phyloP scores from a whole-genome alignment of 2,888 invertebrate species.

The Drosophila yooni region DNA sequence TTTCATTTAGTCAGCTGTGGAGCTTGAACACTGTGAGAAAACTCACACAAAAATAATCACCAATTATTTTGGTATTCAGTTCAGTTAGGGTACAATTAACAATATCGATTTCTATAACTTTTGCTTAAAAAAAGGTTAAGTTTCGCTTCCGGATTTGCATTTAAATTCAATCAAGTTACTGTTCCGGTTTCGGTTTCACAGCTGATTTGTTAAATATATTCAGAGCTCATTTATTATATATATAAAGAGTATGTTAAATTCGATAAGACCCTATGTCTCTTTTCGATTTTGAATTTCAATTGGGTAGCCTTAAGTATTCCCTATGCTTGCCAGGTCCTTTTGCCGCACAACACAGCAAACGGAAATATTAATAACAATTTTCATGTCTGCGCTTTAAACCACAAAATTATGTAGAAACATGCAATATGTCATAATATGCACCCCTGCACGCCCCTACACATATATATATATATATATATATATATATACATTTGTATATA shows the following conservation, averaged over 20 bases:
- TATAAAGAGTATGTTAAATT: not conserved
- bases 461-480: not conserved
- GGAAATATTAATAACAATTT: slow-evolving; percentile 62
- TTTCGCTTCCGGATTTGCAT: not conserved
- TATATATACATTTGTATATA: not conserved
- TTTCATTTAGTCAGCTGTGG: too few relatives aligned
- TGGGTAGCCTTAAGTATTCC: slow-evolving; percentile 26
- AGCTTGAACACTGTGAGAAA: too few relatives aligned
- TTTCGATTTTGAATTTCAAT: slow-evolving; percentile 55
- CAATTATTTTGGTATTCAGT: too few relatives aligned
- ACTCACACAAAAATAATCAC: too few relatives aligned
- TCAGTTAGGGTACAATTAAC: not conserved
- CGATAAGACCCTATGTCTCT: fast-evolving
- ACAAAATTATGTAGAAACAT: slow-evolving; percentile 75
- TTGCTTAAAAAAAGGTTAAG: not conserved
- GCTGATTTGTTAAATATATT: too few relatives aligned
- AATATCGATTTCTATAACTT: not conserved
- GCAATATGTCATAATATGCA: slow-evolving; percentile 74
- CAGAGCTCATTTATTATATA: not conserved
- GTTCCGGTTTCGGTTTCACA: too few relatives aligned
- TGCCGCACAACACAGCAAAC: slow-evolving; percentile 17
- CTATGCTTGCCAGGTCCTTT: slow-evolving; percentile 27
- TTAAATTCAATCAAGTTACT: too few relatives aligned
- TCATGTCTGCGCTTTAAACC: slow-evolving; percentile 57
- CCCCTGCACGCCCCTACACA: not conserved